Evolutionary conservation across 1,140 invertebrate genomes (phyloP), one percentile per base, ranked within the genome.

Genomic region (Penaeus indicus): DNA sequence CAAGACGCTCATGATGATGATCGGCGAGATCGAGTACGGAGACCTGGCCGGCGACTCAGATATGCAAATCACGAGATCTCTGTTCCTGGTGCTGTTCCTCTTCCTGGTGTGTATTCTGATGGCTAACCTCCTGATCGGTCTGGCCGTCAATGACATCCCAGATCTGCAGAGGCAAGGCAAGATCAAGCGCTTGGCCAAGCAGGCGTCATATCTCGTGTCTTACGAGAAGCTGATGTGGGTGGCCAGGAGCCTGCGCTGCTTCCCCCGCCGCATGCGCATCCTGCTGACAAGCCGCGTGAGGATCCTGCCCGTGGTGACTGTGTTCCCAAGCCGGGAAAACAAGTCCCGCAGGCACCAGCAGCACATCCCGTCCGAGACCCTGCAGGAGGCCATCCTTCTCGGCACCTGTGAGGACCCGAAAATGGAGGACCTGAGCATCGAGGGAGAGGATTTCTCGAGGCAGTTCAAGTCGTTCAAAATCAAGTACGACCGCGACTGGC

Each of bases 141-240:
- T 92, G 47, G 91, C 91, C 63, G 91, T 92, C 32, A 91, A 89
- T 64, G 91, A 92, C 61, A 87, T 92, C 38, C 91, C 91, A 25
- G 91, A 90, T 54, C 78, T 91, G 0, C 85, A 89, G 25, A 63
- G 86, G n/a, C 88, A 89, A 38, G 90, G 90, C 11, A 84, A 89
- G 64, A 89, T 90, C 69, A 86, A 83, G 42, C 67, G 88, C 42
- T 54, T 90, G 42, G 81, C 86, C 22, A 90, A 90, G 78, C 86
- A 89, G 27, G 90, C 88, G 13, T 85, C 90, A 0, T 90, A 90
- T 72, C 64, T 90, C 21, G 88, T 84, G 32, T 86, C 90, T 5
- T 89, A 90, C 47, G 90, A 90, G 54, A 72, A 78, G 19, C 63
- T 90, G 64, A 86, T 90, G 84, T 22, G 79, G 19, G 72, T 90